A percentile compares a stretch with the other conserved stretches of the same genome.
These are phyloP conservation scores for Alcedo quadribrachys DNA, from an alignment of 2,797 vertebrate species.

Conservation along the genomic window DNA sequence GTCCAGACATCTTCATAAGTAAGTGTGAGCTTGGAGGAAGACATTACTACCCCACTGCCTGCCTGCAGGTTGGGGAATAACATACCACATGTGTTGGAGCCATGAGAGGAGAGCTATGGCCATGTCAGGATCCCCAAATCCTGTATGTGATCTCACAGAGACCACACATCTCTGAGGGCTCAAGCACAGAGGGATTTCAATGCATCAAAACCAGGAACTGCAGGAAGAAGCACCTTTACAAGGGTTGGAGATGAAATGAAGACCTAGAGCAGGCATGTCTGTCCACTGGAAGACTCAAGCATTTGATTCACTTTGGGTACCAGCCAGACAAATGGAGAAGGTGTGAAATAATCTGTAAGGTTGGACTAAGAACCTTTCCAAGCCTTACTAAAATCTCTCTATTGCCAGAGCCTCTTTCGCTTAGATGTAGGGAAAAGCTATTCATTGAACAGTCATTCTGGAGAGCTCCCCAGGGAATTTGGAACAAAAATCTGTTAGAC, in stretches of 20 bases:
- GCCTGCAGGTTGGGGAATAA: not conserved
- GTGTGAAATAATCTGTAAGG: not conserved
- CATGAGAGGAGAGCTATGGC: not conserved
- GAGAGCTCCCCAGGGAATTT: conserved; percentile 32
- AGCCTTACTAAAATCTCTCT: conserved; percentile 37
- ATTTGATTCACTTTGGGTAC: not conserved
- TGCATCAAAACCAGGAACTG: not conserved
- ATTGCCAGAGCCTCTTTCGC: not conserved
- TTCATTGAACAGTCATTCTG: conserved; percentile 34
- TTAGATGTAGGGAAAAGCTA: conserved; percentile 13
- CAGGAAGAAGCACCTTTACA: not conserved
- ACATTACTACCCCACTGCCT: not conserved
- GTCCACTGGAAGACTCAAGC: not conserved
- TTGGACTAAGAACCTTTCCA: not conserved
- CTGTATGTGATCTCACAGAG: not conserved
- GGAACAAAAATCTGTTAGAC: conserved; percentile 41
- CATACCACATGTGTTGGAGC: not conserved
- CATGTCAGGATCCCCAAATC: not conserved
- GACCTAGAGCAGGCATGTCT: not conserved
- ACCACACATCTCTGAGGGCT: not conserved
- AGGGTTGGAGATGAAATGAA: not conserved
- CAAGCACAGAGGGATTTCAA: not conserved
- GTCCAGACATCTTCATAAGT: conserved; percentile 59
- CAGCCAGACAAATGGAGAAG: not conserved
- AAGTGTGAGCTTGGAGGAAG: not conserved